A percentile compares a stretch with the other conserved stretches of the same genome.
phyloP scores from a whole-genome alignment of 2,113 vertebrate species.

The Hystrix cristata region DNA sequence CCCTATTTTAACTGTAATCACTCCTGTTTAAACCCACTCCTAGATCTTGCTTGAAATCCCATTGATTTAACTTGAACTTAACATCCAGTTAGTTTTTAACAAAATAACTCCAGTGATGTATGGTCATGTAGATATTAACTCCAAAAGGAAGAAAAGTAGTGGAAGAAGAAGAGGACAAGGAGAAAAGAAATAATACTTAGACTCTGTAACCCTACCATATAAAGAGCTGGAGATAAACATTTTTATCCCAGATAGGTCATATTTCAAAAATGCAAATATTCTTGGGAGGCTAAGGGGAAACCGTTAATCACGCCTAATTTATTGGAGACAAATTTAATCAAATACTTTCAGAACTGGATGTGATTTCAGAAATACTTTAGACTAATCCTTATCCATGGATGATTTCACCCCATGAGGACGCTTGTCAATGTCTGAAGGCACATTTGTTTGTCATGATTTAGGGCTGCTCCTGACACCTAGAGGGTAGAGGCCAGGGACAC shows the following conservation, averaged over 20 bases:
- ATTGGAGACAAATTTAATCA: neutral
- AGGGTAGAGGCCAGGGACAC: neutral
- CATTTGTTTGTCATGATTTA: neutral
- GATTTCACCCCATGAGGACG: neutral
- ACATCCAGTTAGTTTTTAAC: neutral
- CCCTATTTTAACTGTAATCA: neutral
- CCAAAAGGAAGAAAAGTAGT: neutral
- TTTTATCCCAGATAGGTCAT: neutral
- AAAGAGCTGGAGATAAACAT: neutral
- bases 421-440: neutral
- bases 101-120: neutral
- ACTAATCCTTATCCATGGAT: neutral
- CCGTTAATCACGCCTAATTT: neutral
- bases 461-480: neutral
- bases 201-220: neutral
- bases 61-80: neutral
- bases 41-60: neutral
- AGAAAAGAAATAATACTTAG: neutral
- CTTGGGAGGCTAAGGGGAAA: neutral
- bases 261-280: slow-evolving; percentile 59
- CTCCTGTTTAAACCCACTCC: neutral
- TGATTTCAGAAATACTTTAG: neutral
- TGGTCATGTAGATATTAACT: neutral
- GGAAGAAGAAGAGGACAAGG: neutral
- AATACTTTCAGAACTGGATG: slow-evolving; percentile 49